phyloP scores from a whole-genome alignment of 1,140 invertebrate genomes.

The Pseudomyrmex dendroicus region DNA sequence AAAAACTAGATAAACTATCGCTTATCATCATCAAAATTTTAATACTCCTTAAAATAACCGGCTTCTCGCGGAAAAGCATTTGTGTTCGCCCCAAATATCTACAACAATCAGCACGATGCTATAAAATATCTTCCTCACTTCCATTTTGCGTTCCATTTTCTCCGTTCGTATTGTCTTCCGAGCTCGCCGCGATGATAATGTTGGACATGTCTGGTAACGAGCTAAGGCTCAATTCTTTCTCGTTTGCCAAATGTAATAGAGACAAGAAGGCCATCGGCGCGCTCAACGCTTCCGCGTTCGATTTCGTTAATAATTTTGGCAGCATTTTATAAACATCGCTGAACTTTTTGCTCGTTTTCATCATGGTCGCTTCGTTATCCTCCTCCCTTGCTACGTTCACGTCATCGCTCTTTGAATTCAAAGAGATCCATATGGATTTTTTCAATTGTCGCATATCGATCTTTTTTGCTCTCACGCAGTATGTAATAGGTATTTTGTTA shows the following conservation, averaged over 20 bases:
- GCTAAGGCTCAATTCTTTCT: conserved; percentile 85
- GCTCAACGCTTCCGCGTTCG: conserved; percentile 90
- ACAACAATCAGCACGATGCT: too few relatives aligned
- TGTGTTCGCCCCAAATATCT: too few relatives aligned
- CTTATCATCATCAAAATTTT: too few relatives aligned
- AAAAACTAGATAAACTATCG: too few relatives aligned
- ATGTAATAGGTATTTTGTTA: conserved; percentile 89
- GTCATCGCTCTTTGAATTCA: conserved; percentile 67
- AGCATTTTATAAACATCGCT: conserved; percentile 87
- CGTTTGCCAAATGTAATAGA: conserved; percentile 92
- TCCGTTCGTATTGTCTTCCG: background rate
- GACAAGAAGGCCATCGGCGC: conserved; percentile 91
- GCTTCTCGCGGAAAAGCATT: too few relatives aligned
- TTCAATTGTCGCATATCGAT: conserved; percentile 93
- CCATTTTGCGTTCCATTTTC: too few relatives aligned
- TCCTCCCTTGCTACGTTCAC: conserved; percentile 75
- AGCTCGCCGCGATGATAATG: conserved; percentile 62
- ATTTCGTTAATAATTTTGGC: conserved; percentile 86
- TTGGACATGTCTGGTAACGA: conserved; percentile 67
- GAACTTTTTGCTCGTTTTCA: conserved; percentile 77
- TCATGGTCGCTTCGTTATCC: conserved; percentile 74
- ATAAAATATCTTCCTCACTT: too few relatives aligned
- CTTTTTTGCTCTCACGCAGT: conserved; percentile 91
- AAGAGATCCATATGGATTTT: conserved; percentile 88
- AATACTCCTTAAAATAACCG: too few relatives aligned